phyloP scores from a whole-genome alignment of 2,113 vertebrate species.

The Dromiciops gliroides region DNA sequence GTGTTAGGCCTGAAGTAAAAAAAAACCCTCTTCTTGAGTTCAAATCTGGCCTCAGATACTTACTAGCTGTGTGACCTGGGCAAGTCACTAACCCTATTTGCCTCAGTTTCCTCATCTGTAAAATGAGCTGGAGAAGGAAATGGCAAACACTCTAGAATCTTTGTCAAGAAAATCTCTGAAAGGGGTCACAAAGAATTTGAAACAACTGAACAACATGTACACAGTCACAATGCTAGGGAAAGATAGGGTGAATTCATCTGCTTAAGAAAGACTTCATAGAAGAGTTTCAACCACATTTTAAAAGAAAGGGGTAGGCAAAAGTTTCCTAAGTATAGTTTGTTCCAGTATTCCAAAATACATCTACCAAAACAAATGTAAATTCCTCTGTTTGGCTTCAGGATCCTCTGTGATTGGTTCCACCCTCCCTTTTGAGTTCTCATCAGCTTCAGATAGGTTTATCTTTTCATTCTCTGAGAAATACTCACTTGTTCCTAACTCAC shows the following conservation, averaged over 20 bases:
- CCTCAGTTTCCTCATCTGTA: background rate
- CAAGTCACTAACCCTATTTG: background rate
- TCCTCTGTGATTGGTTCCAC: constrained; percentile 20
- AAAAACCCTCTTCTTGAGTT: background rate
- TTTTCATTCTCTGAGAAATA: background rate
- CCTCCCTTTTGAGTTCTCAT: background rate
- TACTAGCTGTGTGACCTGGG: background rate
- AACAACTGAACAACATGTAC: background rate
- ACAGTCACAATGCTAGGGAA: background rate
- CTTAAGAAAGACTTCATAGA: constrained; percentile 6
- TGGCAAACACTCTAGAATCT: background rate
- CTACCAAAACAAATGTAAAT: constrained; percentile 29
- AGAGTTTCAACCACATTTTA: constrained; percentile 22
- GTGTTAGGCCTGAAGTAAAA: too few relatives aligned
- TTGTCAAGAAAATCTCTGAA: background rate
- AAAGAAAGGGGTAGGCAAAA: constrained; percentile 23
- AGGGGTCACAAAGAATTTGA: background rate
- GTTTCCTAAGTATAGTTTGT: too few relatives aligned
- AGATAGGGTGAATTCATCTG: background rate
- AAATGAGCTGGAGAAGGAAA: background rate
- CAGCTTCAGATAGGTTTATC: background rate
- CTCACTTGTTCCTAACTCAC: background rate
- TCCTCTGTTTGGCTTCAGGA: constrained; percentile 23
- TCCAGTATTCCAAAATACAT: background rate
- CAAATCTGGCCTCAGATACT: background rate